A percentile compares a stretch with the other conserved stretches of the same genome.
Evolutionary conservation across 2,113 vertebrate species (phyloP).

Genomic region (Formicarius rufipectus): DNA sequence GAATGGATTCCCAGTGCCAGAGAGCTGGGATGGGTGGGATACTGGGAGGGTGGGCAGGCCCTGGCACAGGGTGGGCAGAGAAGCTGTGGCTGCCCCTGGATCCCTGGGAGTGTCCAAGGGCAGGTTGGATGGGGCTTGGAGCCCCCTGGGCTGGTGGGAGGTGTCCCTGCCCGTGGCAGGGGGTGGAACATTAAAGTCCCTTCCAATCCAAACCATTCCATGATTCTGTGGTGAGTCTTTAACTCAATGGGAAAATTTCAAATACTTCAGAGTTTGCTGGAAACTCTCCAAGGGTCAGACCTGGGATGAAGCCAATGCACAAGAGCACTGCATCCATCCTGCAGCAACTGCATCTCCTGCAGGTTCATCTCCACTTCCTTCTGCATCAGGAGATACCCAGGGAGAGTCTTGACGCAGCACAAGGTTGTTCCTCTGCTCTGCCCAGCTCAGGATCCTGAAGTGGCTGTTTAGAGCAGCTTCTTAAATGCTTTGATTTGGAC

Average conservation of each 20-base stretch:
- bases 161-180: too few relatives aligned
- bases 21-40: too few relatives aligned
- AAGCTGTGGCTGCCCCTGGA: too few relatives aligned
- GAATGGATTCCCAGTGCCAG: too few relatives aligned
- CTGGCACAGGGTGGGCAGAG: too few relatives aligned
- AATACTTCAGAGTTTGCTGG: neutral
- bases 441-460: neutral
- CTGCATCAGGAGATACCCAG: neutral
- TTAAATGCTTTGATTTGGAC: neutral
- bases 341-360: neutral
- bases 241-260: accelerated
- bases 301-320: neutral
- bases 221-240: neutral
- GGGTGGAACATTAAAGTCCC: neutral
- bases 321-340: neutral
- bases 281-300: neutral
- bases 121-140: neutral
- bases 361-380: neutral
- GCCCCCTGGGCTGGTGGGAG: neutral
- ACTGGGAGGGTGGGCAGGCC: too few relatives aligned
- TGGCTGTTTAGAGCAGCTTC: neutral
- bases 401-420: neutral
- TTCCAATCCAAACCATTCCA: neutral
- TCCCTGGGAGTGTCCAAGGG: too few relatives aligned
- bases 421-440: neutral